These are phyloP conservation scores for Plutella xylostella DNA, from an alignment of 2,888 invertebrate species.

Conservation along the genomic window DNA sequence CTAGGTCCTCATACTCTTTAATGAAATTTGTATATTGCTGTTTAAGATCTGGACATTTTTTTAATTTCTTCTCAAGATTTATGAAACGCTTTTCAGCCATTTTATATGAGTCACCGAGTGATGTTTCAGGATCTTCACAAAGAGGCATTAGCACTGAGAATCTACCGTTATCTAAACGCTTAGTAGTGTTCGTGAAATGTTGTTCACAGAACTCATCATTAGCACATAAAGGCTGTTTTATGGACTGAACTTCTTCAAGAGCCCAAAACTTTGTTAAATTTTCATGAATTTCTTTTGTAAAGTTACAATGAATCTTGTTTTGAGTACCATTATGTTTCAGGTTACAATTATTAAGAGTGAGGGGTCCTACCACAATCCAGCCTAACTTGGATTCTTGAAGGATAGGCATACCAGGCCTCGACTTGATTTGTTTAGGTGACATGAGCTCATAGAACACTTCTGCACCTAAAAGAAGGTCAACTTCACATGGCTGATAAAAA, in stretches of 20 bases:
- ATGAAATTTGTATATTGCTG: constrained; percentile 10
- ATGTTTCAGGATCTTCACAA: background rate
- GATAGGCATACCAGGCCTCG: background rate
- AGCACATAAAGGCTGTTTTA: background rate
- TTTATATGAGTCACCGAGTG: background rate
- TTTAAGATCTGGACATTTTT: background rate
- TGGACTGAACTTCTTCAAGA: background rate
- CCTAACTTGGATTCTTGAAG: background rate
- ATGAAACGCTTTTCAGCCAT: background rate
- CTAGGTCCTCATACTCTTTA: constrained; percentile 13
- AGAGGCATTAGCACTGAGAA: background rate
- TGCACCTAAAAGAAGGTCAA: background rate
- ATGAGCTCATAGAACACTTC: background rate
- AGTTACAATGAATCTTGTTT: background rate
- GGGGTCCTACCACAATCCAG: background rate
- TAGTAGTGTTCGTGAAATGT: background rate
- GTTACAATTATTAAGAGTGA: too few relatives aligned
- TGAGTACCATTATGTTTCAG: too few relatives aligned
- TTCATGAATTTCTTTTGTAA: background rate
- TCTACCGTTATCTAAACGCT: background rate
- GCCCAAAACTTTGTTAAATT: background rate
- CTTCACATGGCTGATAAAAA: constrained; percentile 2
- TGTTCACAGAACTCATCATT: background rate
- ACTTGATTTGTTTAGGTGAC: background rate
- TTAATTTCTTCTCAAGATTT: background rate